These are phyloP conservation scores for Callosobruchus maculatus DNA, from an alignment of 2,888 invertebrate genomes.

Conservation along the genomic window DNA sequence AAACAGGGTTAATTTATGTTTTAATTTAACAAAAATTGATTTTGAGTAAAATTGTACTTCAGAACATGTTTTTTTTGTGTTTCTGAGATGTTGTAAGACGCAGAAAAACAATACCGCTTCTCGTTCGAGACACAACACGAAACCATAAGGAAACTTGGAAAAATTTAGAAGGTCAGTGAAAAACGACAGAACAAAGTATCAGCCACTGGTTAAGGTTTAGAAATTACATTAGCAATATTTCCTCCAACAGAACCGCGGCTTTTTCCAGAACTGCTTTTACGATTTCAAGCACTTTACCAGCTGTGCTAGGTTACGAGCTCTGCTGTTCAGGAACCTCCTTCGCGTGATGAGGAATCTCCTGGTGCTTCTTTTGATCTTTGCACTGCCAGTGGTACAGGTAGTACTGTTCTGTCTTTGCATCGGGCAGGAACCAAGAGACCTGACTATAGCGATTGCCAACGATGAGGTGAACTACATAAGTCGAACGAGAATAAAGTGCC, in stretches of 20 bases:
- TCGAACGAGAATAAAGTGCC: background rate
- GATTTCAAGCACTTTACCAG: slow-evolving; percentile 59
- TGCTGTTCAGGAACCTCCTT: slow-evolving; percentile 84
- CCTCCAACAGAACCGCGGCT: background rate
- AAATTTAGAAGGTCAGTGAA: too few relatives aligned
- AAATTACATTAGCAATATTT: slow-evolving; percentile 43
- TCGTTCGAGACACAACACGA: too few relatives aligned
- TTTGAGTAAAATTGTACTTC: too few relatives aligned
- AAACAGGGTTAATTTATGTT: too few relatives aligned
- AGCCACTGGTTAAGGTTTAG: too few relatives aligned
- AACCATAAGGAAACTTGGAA: too few relatives aligned
- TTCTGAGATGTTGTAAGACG: too few relatives aligned
- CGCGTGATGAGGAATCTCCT: slow-evolving; percentile 91
- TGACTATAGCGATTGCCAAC: slow-evolving; percentile 77
- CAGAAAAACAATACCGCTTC: too few relatives aligned
- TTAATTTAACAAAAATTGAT: too few relatives aligned
- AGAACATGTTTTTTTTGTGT: too few relatives aligned
- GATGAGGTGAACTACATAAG: slow-evolving; percentile 54
- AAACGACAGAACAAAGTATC: too few relatives aligned
- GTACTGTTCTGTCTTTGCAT: slow-evolving; percentile 91
- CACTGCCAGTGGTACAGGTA: slow-evolving; percentile 85
- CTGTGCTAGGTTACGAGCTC: slow-evolving; percentile 78
- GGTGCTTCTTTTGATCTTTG: slow-evolving; percentile 91
- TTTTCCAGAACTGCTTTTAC: background rate
- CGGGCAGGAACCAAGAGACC: slow-evolving; percentile 79